phyloP scores from a whole-genome alignment of 64 coral and sea anemone genomes.

The Orbicella faveolata region DNA sequence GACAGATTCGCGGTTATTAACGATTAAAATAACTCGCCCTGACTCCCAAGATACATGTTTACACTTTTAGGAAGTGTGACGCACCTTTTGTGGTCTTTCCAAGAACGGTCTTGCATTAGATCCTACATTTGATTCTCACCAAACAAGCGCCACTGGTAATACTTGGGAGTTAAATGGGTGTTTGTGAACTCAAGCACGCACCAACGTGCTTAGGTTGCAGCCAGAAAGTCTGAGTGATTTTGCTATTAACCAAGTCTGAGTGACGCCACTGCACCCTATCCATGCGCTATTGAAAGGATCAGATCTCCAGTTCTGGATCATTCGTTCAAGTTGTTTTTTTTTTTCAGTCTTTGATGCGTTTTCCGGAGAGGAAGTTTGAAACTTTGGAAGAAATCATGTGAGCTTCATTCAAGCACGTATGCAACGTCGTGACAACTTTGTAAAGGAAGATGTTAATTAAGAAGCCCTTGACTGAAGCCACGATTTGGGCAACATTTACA shows the following conservation, averaged over 20 bases:
- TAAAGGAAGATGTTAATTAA: neutral
- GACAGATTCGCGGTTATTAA: too few species aligned
- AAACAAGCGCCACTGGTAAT: neutral
- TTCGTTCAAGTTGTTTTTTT: neutral
- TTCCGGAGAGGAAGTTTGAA: neutral
- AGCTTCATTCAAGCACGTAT: neutral
- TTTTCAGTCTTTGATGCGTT: neutral
- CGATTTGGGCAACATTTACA: neutral
- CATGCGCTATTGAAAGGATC: neutral
- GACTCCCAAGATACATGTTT: too few species aligned
- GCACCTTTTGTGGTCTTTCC: too few species aligned
- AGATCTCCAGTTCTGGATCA: neutral
- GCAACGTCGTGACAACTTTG: neutral
- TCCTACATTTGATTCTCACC: neutral
- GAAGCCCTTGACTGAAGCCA: neutral
- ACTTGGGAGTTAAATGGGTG: neutral
- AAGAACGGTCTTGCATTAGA: too few species aligned
- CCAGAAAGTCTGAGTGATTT: constrained; percentile 1
- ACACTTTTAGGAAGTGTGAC: too few species aligned
- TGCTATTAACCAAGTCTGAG: neutral
- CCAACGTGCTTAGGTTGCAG: neutral
- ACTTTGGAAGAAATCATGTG: neutral
- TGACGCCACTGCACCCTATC: neutral
- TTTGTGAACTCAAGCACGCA: neutral
- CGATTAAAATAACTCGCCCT: too few species aligned